These are phyloP conservation scores for Stigmatopora nigra DNA, from an alignment of 2,113 vertebrate genomes.

Conservation along the genomic window DNA sequence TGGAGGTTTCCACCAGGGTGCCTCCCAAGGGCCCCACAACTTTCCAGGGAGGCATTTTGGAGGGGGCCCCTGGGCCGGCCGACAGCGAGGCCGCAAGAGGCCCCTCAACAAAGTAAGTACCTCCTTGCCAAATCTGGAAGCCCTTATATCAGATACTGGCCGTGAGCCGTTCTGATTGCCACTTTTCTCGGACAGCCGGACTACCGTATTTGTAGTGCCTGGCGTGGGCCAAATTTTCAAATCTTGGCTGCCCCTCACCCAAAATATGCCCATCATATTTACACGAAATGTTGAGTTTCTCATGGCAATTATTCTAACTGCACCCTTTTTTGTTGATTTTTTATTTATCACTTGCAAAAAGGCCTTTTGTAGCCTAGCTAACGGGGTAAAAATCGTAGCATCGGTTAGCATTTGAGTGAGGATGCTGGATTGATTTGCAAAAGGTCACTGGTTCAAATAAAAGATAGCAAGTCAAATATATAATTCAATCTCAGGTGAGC, in stretches of 20 bases:
- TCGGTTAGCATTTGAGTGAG: too few species aligned
- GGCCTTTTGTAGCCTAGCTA: not conserved
- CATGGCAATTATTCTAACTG: constrained; percentile 6
- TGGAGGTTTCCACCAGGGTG: constrained; percentile 72
- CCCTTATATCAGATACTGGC: constrained; percentile 52
- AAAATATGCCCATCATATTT: constrained; percentile 10
- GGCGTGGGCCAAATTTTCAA: constrained; percentile 19
- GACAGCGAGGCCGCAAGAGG: constrained; percentile 81
- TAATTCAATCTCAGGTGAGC: not conserved
- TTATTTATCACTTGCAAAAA: not conserved
- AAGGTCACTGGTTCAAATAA: not conserved
- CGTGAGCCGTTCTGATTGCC: constrained; percentile 42
- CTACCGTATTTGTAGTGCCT: constrained; percentile 24
- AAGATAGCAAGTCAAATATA: not conserved
- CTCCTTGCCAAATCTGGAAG: constrained; percentile 45
- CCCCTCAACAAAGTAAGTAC: constrained; percentile 81
- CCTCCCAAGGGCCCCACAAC: constrained; percentile 75
- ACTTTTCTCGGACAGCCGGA: constrained; percentile 34
- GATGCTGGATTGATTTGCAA: too few species aligned
- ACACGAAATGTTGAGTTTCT: constrained; percentile 17
- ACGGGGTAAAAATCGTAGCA: not conserved
- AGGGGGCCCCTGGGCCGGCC: constrained; percentile 75
- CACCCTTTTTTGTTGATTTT: not conserved
- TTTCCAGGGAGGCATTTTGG: constrained; percentile 81
- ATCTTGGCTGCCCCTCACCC: not conserved